Evolutionary conservation across 2,888 invertebrate genomes (phyloP), one percentile per base, ranked within the genome.

Genomic region (Didymodactylos carnosus): DNA sequence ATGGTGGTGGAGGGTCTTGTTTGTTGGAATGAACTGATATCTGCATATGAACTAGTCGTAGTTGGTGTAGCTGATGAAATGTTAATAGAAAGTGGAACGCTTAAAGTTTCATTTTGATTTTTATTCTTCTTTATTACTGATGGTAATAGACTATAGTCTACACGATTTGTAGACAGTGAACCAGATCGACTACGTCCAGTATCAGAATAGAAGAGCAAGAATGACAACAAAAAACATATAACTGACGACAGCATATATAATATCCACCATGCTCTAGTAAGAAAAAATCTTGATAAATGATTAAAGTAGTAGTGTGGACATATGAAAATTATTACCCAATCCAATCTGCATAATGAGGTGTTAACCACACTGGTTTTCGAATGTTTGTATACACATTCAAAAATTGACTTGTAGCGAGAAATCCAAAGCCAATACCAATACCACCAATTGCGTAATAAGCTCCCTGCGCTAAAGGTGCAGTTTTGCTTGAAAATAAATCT

Each of bases 381-480:
- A 39, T 35, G 19, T 35, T 27, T 25, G 41, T 53, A 46, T 53
- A 29, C 25, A 74, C 53, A 19, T 74, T 74, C 11, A 74, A 43
- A 40, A 74, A 74, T 39, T 74, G 71, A 19, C 71, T 53, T 0
- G 74, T 74, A 13, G 62, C 29, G 16, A 74, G 71, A 71, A 74
- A 71, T 39, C 74, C 74, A 23, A 74, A 53, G 14, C 74, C 74
- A 46, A 71, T 53, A 14, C 74, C 74, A 7, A 74, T 74, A 19
- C 71, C 74, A 19, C 53, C 71, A 25, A 53, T 29, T 6, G 74
- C 71, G 62, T 71, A 74, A 72, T 74, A 74, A 23, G 71, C 23
- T 19, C 74, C 74, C 69, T 71, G 74, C 19, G 71, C 27, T 27
- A 74, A 35, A 0, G 51, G 62, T 19, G 71, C 74, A 46, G 71